Evolutionary conservation across 1,140 invertebrate species (phyloP).

Genomic region (Drosophila santomea): DNA sequence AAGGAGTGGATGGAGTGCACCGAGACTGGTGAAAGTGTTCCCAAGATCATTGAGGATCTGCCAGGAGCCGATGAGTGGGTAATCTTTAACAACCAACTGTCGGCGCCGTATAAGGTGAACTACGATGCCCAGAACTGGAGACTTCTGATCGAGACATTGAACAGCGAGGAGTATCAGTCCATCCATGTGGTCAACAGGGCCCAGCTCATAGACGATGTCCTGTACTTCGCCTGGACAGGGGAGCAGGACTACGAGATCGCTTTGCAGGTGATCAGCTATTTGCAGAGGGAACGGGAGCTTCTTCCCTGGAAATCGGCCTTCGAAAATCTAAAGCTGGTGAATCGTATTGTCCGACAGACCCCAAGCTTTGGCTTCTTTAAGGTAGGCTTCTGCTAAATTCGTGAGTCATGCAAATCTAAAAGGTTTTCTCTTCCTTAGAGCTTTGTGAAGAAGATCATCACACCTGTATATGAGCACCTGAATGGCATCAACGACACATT

Average conservation of each 20-base stretch:
- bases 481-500: slow-evolving; percentile 85
- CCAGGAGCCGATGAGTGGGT: slow-evolving; percentile 86
- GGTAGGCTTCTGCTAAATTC: slow-evolving; percentile 37
- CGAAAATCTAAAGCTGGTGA: slow-evolving; percentile 85
- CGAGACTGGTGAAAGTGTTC: slow-evolving; percentile 38
- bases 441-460: slow-evolving; percentile 86
- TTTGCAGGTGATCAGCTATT: slow-evolving; percentile 86
- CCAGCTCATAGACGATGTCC: slow-evolving; percentile 91
- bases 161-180: slow-evolving; percentile 84
- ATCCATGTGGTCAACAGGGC: slow-evolving; percentile 90
- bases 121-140: slow-evolving; percentile 90
- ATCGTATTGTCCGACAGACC: slow-evolving; percentile 85
- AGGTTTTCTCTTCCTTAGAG: slow-evolving; percentile 72
- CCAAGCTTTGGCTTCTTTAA: slow-evolving; percentile 86
- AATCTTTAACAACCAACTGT: slow-evolving; percentile 87
- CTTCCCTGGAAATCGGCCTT: slow-evolving; percentile 86
- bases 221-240: slow-evolving; percentile 89
- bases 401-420: too few species aligned
- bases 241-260: slow-evolving; percentile 87
- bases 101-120: slow-evolving; percentile 90
- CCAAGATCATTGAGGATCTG: slow-evolving; percentile 54
- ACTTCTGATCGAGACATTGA: slow-evolving; percentile 86
- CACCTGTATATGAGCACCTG: slow-evolving; percentile 86
- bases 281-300: slow-evolving; percentile 87
- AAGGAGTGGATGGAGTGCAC: slow-evolving; percentile 86